These are phyloP conservation scores for Melinaea marsaeus DNA, from an alignment of 2,888 invertebrate species.

Conservation along the genomic window DNA sequence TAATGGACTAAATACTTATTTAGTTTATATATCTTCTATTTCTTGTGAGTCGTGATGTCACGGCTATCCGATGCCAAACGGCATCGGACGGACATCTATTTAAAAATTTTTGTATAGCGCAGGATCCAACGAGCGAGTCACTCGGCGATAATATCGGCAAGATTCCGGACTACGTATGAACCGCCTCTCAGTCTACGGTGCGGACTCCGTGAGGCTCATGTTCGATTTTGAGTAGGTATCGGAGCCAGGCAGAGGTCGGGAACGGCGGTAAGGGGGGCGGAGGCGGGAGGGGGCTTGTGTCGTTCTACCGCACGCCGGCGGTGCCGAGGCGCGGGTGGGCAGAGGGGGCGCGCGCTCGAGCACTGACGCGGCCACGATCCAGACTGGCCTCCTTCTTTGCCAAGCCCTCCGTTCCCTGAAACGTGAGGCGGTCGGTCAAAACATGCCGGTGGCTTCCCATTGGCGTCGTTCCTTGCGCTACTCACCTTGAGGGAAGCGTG, in stretches of 20 bases:
- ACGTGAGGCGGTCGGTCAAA: constrained; percentile 7
- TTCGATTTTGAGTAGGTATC: constrained; percentile 4
- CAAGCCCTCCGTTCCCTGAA: constrained; percentile 45
- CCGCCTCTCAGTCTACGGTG: too few species aligned
- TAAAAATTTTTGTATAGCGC: too few species aligned
- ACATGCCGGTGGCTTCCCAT: too few species aligned
- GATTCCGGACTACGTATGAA: constrained; percentile 28
- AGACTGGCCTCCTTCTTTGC: constrained; percentile 61
- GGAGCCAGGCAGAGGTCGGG: constrained; percentile 7
- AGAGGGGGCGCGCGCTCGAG: constrained; percentile 45
- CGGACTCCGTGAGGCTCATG: too few species aligned
- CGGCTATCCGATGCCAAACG: too few species aligned
- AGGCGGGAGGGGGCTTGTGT: constrained; percentile 14
- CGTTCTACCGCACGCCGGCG: constrained; percentile 52
- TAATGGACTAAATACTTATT: constrained; percentile 11
- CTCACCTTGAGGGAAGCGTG: constrained; percentile 20
- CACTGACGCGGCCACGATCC: constrained; percentile 66
- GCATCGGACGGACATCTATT: too few species aligned
- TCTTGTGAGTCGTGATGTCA: background rate
- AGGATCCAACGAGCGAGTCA: background rate
- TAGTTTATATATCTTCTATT: background rate
- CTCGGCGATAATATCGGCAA: constrained; percentile 6
- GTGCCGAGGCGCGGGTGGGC: constrained; percentile 56
- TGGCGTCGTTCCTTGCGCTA: constrained; percentile 9
- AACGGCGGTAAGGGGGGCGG: constrained; percentile 24